A percentile compares a stretch with the other conserved stretches of the same genome.
phyloP scores from a whole-genome alignment of 2,797 vertebrate genomes.

The Micromesistius poutassou region DNA sequence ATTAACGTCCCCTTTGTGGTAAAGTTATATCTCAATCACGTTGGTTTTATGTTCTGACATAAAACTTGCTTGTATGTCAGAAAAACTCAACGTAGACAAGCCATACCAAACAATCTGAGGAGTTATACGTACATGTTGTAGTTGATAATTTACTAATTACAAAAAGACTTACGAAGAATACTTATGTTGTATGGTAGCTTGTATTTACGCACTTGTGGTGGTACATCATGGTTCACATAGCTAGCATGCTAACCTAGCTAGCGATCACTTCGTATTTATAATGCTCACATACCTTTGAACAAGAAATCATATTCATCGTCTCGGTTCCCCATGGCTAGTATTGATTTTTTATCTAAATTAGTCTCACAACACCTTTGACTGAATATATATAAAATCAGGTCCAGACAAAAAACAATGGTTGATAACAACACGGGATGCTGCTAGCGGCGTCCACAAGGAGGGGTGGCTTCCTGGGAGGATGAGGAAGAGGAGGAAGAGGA shows the following conservation, averaged over 20 bases:
- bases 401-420: slow-evolving; percentile 47
- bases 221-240: slow-evolving; percentile 14
- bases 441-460: not conserved
- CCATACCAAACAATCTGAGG: not conserved
- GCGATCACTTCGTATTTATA: not conserved
- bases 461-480: not conserved
- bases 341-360: slow-evolving; percentile 5
- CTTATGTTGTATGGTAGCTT: not conserved
- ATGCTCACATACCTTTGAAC: slow-evolving; percentile 73
- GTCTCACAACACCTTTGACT: slow-evolving; percentile 5
- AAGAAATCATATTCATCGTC: slow-evolving; percentile 83
- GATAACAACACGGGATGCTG: slow-evolving; percentile 4
- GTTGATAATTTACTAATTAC: not conserved
- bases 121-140: not conserved
- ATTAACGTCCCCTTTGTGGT: not conserved
- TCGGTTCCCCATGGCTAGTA: slow-evolving; percentile 73
- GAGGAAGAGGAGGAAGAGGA: not conserved
- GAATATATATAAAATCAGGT: not conserved
- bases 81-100: not conserved
- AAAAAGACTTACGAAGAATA: not conserved
- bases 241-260: slow-evolving; percentile 20
- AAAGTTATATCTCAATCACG: not conserved
- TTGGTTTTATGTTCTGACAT: not conserved
- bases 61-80: not conserved
- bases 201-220: too few species aligned